phyloP scores from a whole-genome alignment of 2,113 vertebrate genomes.

The Syngnathoides biaculeatus region DNA sequence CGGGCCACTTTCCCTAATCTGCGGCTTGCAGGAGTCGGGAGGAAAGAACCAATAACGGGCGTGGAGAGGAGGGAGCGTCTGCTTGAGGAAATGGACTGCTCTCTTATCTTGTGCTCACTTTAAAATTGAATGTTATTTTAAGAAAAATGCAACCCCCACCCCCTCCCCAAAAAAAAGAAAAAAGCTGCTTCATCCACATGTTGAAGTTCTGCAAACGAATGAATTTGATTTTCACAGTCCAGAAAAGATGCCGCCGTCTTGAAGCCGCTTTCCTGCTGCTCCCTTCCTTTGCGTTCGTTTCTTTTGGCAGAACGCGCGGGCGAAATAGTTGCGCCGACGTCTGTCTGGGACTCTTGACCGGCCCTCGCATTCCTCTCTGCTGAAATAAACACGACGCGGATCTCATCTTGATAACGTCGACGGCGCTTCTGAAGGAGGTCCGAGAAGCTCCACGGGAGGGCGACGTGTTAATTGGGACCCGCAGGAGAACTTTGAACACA shows the following conservation, averaged over 20 bases:
- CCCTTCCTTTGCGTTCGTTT: slow-evolving; percentile 7
- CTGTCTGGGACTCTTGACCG: slow-evolving; percentile 40
- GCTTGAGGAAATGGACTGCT: slow-evolving; percentile 31
- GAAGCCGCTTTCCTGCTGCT: slow-evolving; percentile 15
- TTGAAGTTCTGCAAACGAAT: neutral
- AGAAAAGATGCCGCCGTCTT: neutral
- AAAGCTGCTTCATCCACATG: slow-evolving; percentile 5
- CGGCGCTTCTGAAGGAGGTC: slow-evolving; percentile 15
- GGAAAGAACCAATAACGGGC: slow-evolving; percentile 20
- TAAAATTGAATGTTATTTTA: slow-evolving; percentile 42
- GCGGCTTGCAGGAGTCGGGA: slow-evolving; percentile 11
- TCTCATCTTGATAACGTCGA: slow-evolving; percentile 33
- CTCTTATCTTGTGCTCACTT: slow-evolving; percentile 49
- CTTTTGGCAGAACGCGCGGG: slow-evolving; percentile 24
- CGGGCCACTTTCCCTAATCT: slow-evolving; percentile 38
- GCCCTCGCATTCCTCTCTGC: slow-evolving; percentile 42
- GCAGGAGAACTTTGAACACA: slow-evolving; percentile 42
- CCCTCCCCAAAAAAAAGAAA: slow-evolving; percentile 23
- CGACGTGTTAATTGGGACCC: slow-evolving; percentile 47
- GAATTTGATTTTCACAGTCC: neutral
- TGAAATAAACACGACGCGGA: slow-evolving; percentile 53
- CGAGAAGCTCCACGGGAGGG: slow-evolving; percentile 36
- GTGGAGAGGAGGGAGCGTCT: slow-evolving; percentile 22
- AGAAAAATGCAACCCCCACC: slow-evolving; percentile 23
- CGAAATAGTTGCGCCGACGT: slow-evolving; percentile 33